phyloP scores from a whole-genome alignment of 2,888 invertebrate genomes.

The Calameuta filiformis region DNA sequence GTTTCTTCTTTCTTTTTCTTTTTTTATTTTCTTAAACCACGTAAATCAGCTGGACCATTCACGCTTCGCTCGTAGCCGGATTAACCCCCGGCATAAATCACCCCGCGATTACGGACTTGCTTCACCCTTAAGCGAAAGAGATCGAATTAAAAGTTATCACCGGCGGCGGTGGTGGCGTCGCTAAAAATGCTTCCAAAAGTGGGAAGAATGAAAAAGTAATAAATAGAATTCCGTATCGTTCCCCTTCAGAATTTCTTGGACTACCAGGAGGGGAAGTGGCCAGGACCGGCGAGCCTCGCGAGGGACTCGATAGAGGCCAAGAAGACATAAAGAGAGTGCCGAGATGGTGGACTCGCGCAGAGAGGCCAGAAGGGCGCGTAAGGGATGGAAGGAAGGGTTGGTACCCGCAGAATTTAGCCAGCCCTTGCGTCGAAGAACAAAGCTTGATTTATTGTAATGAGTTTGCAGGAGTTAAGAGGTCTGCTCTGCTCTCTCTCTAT shows the following conservation, averaged over 20 bases:
- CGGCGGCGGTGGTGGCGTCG: not conserved
- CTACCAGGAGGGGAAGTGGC: not conserved
- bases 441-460: constrained; percentile 68
- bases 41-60: constrained; percentile 46
- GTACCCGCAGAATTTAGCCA: constrained; percentile 59
- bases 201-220: not conserved
- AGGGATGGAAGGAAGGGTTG: constrained; percentile 45
- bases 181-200: constrained; percentile 1
- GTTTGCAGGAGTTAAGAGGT: constrained; percentile 66
- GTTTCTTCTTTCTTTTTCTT: constrained; percentile 1
- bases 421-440: constrained; percentile 63
- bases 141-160: constrained; percentile 8
- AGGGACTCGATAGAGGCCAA: not conserved
- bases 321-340: constrained; percentile 9
- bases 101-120: constrained; percentile 47
- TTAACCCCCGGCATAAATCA: constrained; percentile 50
- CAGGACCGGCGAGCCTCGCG: not conserved
- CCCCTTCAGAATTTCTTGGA: not conserved
- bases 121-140: constrained; percentile 32
- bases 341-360: not conserved
- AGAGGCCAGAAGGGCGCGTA: constrained; percentile 18
- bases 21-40: constrained; percentile 44
- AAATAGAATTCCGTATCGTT: not conserved
- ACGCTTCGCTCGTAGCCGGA: constrained; percentile 31
- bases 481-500: constrained; percentile 32